These are phyloP conservation scores for Aurelia sp. DNA, from an alignment of 30 jellyfish, hydroid and myxozoan species.

Conservation along the genomic window DNA sequence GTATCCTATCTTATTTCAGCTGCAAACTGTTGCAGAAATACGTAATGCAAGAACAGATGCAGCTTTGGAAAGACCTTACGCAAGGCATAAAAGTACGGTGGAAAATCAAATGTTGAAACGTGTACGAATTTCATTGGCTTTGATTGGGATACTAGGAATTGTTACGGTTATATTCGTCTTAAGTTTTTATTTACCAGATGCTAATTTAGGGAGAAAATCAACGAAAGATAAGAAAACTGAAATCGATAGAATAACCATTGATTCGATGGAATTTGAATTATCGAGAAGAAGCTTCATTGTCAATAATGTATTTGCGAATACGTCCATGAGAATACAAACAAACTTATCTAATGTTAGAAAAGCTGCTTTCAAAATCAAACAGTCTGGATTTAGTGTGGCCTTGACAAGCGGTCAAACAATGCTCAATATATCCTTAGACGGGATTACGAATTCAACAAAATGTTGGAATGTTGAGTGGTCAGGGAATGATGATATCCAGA, in stretches of 20 bases:
- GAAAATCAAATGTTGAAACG: constrained; percentile 57
- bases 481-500: constrained; percentile 33
- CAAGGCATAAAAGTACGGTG: constrained; percentile 40
- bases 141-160: constrained; percentile 81
- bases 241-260: constrained; percentile 12
- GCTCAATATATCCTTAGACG: constrained; percentile 3
- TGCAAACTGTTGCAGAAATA: constrained; percentile 35
- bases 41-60: constrained; percentile 21
- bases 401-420: not conserved
- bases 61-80: constrained; percentile 37
- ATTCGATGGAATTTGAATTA: constrained; percentile 35
- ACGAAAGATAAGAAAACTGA: not conserved
- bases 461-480: constrained; percentile 61
- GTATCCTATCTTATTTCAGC: constrained; percentile 59
- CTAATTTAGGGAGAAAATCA: not conserved
- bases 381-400: not conserved
- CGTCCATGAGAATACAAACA: constrained; percentile 27
- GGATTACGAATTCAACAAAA: not conserved
- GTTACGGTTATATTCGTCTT: constrained; percentile 92
- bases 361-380: constrained; percentile 1
- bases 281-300: constrained; percentile 2
- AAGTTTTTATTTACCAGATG: constrained; percentile 88
- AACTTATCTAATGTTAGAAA: constrained; percentile 8
- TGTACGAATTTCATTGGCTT: constrained; percentile 81
- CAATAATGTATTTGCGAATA: constrained; percentile 32